phyloP scores from a whole-genome alignment of 2,113 vertebrate genomes.

The Smithornis capensis region DNA sequence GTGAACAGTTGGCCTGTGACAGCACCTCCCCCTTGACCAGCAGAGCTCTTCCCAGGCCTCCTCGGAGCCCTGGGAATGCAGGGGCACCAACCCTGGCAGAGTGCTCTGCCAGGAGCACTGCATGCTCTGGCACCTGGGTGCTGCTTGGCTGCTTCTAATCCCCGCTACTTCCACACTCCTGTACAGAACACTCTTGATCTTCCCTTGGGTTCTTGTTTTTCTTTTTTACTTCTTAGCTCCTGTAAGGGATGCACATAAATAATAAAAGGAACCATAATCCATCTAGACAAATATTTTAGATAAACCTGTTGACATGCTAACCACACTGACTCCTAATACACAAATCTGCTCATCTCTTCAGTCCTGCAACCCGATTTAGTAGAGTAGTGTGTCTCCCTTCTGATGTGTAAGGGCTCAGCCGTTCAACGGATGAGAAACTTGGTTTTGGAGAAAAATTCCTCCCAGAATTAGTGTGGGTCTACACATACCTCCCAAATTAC shows the following conservation, averaged over 20 bases:
- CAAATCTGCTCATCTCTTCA: not conserved
- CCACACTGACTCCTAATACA: not conserved
- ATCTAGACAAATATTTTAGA: not conserved
- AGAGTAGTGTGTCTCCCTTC: not conserved
- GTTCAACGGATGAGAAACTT: not conserved
- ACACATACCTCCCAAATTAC: not conserved
- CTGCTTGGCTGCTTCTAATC: not conserved
- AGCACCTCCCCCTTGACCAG: not conserved
- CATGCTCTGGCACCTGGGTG: not conserved
- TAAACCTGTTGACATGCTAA: not conserved
- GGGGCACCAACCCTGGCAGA: not conserved
- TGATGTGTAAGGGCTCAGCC: not conserved
- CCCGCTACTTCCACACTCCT: not conserved
- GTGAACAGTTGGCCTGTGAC: not conserved
- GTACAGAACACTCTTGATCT: not conserved
- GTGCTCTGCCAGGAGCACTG: not conserved
- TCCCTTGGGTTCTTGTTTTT: not conserved
- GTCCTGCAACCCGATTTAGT: not conserved
- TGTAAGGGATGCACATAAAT: not conserved
- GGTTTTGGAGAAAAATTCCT: not conserved
- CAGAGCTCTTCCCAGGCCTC: not conserved
- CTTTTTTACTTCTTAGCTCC: not conserved
- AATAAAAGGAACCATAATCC: not conserved
- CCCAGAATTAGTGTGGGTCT: not conserved
- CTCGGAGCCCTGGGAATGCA: not conserved